These are phyloP conservation scores for Ecliptopera silaceata DNA, from an alignment of 2,888 invertebrate species.

Conservation along the genomic window DNA sequence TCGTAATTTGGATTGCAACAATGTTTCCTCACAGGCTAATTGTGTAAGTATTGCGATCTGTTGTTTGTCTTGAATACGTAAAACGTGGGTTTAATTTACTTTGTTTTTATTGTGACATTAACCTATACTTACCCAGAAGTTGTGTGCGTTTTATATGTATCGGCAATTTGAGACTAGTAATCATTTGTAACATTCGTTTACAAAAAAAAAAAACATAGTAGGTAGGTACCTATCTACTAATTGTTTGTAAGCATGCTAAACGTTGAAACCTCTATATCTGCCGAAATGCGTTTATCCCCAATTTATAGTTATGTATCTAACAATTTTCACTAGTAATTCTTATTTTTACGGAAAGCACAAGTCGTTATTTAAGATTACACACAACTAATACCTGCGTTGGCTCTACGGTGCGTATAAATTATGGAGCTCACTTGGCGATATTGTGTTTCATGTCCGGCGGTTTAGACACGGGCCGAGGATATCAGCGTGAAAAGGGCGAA, in stretches of 20 bases:
- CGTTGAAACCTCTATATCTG: constrained; percentile 43
- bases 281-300: constrained; percentile 43
- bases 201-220: too few relatives aligned
- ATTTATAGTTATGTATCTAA: constrained; percentile 2
- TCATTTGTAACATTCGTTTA: too few relatives aligned
- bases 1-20: constrained; percentile 52
- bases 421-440: constrained; percentile 74
- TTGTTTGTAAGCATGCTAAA: constrained; percentile 60
- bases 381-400: constrained; percentile 61
- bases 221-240: too few relatives aligned
- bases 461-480: constrained; percentile 77
- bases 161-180: too few relatives aligned
- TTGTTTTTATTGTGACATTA: not conserved
- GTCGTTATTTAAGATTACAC: constrained; percentile 61
- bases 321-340: constrained; percentile 14
- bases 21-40: constrained; percentile 38
- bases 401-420: constrained; percentile 72
- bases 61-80: constrained; percentile 17
- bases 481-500: constrained; percentile 82
- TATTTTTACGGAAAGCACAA: constrained; percentile 25
- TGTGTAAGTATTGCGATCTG: constrained; percentile 28
- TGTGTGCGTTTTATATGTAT: too few relatives aligned
- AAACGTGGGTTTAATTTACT: constrained; percentile 3
- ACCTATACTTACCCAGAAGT: not conserved
- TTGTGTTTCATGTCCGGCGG: constrained; percentile 81